Evolutionary conservation across 2,888 invertebrate species (phyloP).

Genomic region (Prostheceraeus crozeri): DNA sequence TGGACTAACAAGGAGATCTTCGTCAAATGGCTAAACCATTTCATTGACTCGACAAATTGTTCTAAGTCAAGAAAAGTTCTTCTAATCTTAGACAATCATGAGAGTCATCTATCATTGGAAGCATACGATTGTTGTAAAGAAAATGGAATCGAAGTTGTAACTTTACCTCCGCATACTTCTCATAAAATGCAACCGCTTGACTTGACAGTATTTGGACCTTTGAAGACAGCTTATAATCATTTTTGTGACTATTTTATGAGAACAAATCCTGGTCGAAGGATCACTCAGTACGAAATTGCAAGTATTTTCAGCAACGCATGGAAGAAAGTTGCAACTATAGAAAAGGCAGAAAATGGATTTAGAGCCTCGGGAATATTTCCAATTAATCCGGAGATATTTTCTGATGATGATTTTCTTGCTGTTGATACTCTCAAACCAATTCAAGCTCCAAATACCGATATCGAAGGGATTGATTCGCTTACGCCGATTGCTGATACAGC

Average conservation of each 20-base stretch:
- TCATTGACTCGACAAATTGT: slow-evolving; percentile 37
- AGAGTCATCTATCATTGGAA: slow-evolving; percentile 38
- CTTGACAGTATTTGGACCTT: slow-evolving; percentile 46
- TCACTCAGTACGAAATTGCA: slow-evolving; percentile 45
- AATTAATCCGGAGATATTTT: slow-evolving; percentile 23
- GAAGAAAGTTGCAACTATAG: neutral
- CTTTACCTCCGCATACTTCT: slow-evolving; percentile 40
- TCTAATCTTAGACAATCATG: slow-evolving; percentile 38
- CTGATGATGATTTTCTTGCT: slow-evolving; percentile 31
- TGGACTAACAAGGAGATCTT: slow-evolving; percentile 41
- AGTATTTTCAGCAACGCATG: slow-evolving; percentile 38
- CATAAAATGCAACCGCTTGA: slow-evolving; percentile 40
- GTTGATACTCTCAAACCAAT: neutral
- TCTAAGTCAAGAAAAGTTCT: slow-evolving; percentile 34
- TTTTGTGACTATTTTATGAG: slow-evolving; percentile 49
- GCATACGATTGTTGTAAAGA: slow-evolving; percentile 35
- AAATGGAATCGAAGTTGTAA: slow-evolving; percentile 40
- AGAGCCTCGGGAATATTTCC: slow-evolving; percentile 34
- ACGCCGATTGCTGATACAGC: too few relatives aligned
- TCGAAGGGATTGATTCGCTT: too few relatives aligned
- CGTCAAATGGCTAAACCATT: slow-evolving; percentile 38
- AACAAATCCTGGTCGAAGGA: slow-evolving; percentile 47
- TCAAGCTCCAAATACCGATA: too few relatives aligned
- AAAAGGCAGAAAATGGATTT: slow-evolving; percentile 23
- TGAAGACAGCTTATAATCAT: slow-evolving; percentile 47